Evolutionary conservation across 2,888 invertebrate species (phyloP).

Genomic region (Conchocele bisecta): DNA sequence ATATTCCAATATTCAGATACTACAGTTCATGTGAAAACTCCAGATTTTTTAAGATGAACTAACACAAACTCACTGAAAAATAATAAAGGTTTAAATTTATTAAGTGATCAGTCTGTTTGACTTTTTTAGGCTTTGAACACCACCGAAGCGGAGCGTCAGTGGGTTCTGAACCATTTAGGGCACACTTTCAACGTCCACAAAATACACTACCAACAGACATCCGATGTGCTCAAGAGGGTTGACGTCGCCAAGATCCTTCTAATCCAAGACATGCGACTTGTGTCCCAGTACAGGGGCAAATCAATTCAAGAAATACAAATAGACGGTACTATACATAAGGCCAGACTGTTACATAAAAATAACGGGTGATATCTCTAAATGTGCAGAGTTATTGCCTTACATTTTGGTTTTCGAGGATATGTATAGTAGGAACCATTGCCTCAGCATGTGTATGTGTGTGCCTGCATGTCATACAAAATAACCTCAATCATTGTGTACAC

Average conservation of each 20-base stretch:
- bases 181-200: slow-evolving; percentile 37
- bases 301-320: slow-evolving; percentile 32
- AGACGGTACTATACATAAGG: no score
- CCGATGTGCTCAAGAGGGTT: slow-evolving; percentile 32
- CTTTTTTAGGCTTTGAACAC: slow-evolving; percentile 30
- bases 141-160: slow-evolving; percentile 31
- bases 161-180: slow-evolving; percentile 37
- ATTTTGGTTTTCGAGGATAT: slow-evolving; percentile 4
- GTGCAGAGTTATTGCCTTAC: not conserved
- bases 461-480: no score
- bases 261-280: slow-evolving; percentile 32
- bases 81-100: no score
- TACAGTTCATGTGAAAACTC: no score
- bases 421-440: no score
- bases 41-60: no score
- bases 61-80: no score
- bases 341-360: slow-evolving; percentile 6
- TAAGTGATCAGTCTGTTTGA: no score
- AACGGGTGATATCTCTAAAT: not conserved
- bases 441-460: no score
- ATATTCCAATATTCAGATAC: not conserved
- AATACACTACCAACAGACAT: slow-evolving; percentile 23
- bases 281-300: slow-evolving; percentile 17
- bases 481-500: no score
- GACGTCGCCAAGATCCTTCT: slow-evolving; percentile 40